Evolutionary conservation across 2,797 vertebrate genomes (phyloP).

Genomic region (Phrynocephalus forsythii): DNA sequence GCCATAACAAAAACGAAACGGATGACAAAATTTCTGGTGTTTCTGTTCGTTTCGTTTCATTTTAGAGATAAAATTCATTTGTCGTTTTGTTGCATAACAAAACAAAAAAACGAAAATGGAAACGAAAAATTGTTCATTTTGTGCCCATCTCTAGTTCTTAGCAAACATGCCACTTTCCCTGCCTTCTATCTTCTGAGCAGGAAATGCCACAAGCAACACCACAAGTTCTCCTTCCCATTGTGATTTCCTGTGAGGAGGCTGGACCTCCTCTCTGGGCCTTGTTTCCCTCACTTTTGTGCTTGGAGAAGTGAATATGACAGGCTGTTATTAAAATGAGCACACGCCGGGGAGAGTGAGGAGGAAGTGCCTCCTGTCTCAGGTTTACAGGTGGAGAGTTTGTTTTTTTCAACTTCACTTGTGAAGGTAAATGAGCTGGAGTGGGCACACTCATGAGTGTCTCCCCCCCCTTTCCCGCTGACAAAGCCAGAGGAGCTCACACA

Average conservation of each 20-base stretch:
- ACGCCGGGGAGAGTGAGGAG: neutral
- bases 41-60: no score
- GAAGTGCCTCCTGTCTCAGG: neutral
- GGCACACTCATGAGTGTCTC: neutral
- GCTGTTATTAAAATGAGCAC: slow-evolving; percentile 22
- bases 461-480: neutral
- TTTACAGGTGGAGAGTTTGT: slow-evolving; percentile 12
- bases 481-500: neutral
- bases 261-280: slow-evolving; percentile 18
- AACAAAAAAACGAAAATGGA: no score
- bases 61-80: no score
- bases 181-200: neutral
- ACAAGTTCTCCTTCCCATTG: neutral
- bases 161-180: neutral
- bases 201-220: neutral
- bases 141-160: rapidly evolving
- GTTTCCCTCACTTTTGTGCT: slow-evolving; percentile 18
- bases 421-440: neutral
- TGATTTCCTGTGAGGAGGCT: slow-evolving; percentile 21
- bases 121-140: no score
- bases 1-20: no score
- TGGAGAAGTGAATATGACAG: slow-evolving; percentile 7
- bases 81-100: no score
- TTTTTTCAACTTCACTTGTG: neutral
- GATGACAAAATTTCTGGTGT: no score